Evolutionary conservation across 2,113 vertebrate species (phyloP).

Genomic region (Odontesthes bonariensis): DNA sequence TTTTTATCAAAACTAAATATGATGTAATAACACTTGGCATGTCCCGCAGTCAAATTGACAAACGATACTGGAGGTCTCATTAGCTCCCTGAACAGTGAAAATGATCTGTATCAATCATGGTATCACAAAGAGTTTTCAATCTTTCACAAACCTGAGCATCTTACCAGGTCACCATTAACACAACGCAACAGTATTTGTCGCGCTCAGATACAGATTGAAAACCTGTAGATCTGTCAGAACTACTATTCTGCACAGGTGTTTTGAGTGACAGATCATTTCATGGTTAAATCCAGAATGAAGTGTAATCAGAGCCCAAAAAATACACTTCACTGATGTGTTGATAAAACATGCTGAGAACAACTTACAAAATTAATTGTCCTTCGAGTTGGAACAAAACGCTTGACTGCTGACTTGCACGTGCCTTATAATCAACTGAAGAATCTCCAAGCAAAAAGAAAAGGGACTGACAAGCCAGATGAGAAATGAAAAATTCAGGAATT

Average conservation of each 20-base stretch:
- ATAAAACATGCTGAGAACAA: conserved; percentile 24
- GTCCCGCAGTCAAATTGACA: conserved; percentile 35
- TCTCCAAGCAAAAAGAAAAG: background rate
- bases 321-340: conserved; percentile 23
- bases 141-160: conserved; percentile 29
- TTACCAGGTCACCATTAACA: conserved; percentile 9
- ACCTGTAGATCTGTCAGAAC: conserved; percentile 24
- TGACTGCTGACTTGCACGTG: conserved; percentile 21
- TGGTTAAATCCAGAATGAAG: conserved; percentile 22
- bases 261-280: conserved; percentile 35
- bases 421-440: background rate
- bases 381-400: background rate
- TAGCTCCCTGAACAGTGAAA: conserved; percentile 39
- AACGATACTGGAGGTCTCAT: conserved; percentile 27
- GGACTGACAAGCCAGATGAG: background rate
- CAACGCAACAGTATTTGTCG: conserved; percentile 17
- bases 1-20: background rate
- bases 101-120: background rate
- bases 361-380: conserved; percentile 25
- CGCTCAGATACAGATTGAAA: background rate
- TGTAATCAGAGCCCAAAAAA: conserved; percentile 23
- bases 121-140: conserved; percentile 12
- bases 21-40: conserved; percentile 19
- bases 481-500: conserved; percentile 4
- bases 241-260: conserved; percentile 26